These are phyloP conservation scores for Tyto alba DNA, from an alignment of 2,113 vertebrate species.

Conservation along the genomic window DNA sequence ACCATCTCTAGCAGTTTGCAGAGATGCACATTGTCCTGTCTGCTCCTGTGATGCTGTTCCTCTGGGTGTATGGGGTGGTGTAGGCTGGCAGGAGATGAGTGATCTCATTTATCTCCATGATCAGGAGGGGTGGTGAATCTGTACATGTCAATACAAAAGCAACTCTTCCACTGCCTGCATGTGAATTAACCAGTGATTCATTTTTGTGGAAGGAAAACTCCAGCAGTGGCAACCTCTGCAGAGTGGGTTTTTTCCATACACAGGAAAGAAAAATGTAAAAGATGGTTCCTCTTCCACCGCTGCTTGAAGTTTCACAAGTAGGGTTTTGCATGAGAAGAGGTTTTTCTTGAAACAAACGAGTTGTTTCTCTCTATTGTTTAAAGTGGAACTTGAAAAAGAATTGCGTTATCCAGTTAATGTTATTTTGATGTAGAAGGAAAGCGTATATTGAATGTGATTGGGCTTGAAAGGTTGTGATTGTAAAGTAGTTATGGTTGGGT, in stretches of 20 bases:
- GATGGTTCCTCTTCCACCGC: background rate
- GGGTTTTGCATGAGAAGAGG: background rate
- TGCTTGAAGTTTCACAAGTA: background rate
- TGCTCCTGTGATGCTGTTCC: background rate
- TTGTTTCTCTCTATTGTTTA: background rate
- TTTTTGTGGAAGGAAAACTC: background rate
- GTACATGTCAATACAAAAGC: background rate
- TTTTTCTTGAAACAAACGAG: background rate
- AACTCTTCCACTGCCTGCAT: background rate
- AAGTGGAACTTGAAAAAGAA: background rate
- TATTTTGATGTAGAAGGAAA: background rate
- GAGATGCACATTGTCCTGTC: fast-evolving
- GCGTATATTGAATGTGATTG: background rate
- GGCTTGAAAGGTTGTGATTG: background rate
- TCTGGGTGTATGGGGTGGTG: background rate
- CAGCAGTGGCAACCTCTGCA: background rate
- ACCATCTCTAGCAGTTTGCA: background rate
- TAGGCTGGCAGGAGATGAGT: background rate
- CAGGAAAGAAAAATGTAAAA: background rate
- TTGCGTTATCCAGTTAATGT: background rate
- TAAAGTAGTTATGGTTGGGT: background rate
- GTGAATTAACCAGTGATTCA: background rate
- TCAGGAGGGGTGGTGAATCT: background rate
- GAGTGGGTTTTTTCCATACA: background rate
- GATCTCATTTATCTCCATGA: background rate